Evolutionary conservation across 2,797 vertebrate species (phyloP), one percentile per base, ranked within the genome.

Genomic region (Anisognathus igniventris): DNA sequence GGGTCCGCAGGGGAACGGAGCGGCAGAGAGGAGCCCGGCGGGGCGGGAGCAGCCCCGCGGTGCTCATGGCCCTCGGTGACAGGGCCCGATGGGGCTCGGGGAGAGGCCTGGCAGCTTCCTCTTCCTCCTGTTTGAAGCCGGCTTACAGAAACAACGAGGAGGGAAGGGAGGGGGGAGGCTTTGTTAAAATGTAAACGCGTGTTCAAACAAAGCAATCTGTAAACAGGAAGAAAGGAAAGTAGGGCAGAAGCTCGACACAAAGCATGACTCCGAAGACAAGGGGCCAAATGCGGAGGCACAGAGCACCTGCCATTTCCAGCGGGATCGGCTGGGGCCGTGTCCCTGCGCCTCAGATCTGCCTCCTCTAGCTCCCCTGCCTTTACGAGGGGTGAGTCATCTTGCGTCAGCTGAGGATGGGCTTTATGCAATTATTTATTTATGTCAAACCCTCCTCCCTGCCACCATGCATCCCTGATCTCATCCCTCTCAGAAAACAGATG

Each of bases 371-470:
- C 58, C 6, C 58, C 6, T 4, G 86, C 88, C 58, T 83, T 76
- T 66, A 42, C 1, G 4, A 86, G 76, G 15, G 51, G 57, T 82
- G 92, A 94, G 35, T 93, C 95, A 94, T 91, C 90, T 44, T 89
- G 92, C 19, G 20, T 77, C 84, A 82, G 1, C 88, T 7, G 45
- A 87, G 48, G 57, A 79, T 56, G 78, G 71, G 77, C 75, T 94
- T 66, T 31, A 33, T 72, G 92, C 86, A 82, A 58, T 94, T 95
- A 92, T 87, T 95, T 92, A 88, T 84, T 95, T 78, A 92, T 95
- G 90, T 60, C 77, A 60, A 74, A 50, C 56, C 39, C 90, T 93
- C 58, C 71, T 82, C 78, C 81, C 90, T 57, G 37, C 93, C 88
- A 84, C 86, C 58, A 24, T 14, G 7, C 77, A 14, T 71, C 74